These are phyloP conservation scores for Styela clava DNA, from an alignment of 23 tunicate genomes.

Conservation along the genomic window DNA sequence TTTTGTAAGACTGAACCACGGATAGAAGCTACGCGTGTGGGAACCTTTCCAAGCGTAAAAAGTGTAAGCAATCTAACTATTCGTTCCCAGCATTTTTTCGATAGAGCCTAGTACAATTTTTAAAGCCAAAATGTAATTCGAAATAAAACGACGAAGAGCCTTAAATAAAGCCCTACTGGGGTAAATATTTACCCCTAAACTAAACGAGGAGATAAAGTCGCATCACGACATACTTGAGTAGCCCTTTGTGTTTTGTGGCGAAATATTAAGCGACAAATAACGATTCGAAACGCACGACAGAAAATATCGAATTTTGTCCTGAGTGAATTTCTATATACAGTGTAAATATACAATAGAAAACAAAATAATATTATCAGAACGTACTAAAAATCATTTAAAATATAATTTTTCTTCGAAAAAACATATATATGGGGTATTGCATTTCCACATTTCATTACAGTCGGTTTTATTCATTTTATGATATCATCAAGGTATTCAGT, in stretches of 20 bases:
- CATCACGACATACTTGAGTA: constrained; percentile 2
- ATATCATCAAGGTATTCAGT: no score
- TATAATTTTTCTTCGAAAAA: no score
- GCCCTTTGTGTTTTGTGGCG: neutral
- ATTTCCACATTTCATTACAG: no score
- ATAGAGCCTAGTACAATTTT: neutral
- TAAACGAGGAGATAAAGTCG: constrained; percentile 14
- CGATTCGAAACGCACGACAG: neutral
- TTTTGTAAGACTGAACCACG: no score
- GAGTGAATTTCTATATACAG: neutral
- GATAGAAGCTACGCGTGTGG: constrained; percentile 14
- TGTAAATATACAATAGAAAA: neutral
- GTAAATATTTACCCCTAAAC: constrained; percentile 29
- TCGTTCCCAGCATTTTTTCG: constrained; percentile 27
- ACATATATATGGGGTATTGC: no score
- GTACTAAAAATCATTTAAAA: no score
- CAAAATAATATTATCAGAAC: no score
- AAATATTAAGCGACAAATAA: neutral
- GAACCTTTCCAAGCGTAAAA: constrained; percentile 15
- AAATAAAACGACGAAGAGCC: neutral
- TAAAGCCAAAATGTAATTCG: no score
- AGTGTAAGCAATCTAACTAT: constrained; percentile 20
- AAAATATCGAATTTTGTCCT: neutral
- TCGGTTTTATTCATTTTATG: no score
- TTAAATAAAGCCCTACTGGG: constrained; percentile 18